phyloP scores from a whole-genome alignment of 2,797 vertebrate species.

The Fratercula arctica region DNA sequence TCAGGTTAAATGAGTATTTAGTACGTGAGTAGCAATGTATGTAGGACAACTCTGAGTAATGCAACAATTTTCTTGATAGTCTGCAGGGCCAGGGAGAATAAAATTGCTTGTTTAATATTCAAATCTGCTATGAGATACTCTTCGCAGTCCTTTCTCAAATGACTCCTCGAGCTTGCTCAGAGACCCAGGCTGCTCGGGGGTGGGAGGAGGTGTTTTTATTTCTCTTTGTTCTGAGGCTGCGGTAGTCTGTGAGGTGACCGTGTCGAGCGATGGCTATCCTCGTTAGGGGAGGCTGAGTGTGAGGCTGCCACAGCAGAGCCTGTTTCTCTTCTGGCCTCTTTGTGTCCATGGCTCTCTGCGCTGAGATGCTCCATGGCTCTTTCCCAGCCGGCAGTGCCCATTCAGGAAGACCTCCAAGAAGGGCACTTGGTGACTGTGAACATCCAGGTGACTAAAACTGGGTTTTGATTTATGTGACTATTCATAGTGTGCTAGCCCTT shows the following conservation, averaged over 20 bases:
- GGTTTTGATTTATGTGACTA: not conserved
- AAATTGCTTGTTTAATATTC: not conserved
- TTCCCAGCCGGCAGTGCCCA: not conserved
- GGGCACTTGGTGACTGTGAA: not conserved
- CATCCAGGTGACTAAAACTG: not conserved
- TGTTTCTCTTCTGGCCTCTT: not conserved
- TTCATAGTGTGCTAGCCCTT: not conserved
- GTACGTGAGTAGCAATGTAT: not conserved
- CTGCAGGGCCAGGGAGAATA: not conserved
- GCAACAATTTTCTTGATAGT: not conserved
- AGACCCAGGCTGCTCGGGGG: not conserved
- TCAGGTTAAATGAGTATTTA: slow-evolving; percentile 4
- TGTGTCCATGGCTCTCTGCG: not conserved
- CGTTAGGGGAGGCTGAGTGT: fast-evolving
- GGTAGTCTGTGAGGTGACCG: not conserved
- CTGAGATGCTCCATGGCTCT: not conserved
- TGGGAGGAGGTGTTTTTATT: not conserved
- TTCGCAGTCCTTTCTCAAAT: not conserved
- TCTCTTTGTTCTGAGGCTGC: not conserved
- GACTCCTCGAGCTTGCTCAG: not conserved
- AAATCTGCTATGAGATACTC: not conserved
- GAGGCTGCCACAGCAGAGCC: not conserved
- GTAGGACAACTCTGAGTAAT: not conserved
- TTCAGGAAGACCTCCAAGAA: not conserved
- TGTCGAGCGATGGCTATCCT: not conserved